Evolutionary conservation across 1,140 invertebrate genomes (phyloP).

Genomic region (Lucilia cuprina): DNA sequence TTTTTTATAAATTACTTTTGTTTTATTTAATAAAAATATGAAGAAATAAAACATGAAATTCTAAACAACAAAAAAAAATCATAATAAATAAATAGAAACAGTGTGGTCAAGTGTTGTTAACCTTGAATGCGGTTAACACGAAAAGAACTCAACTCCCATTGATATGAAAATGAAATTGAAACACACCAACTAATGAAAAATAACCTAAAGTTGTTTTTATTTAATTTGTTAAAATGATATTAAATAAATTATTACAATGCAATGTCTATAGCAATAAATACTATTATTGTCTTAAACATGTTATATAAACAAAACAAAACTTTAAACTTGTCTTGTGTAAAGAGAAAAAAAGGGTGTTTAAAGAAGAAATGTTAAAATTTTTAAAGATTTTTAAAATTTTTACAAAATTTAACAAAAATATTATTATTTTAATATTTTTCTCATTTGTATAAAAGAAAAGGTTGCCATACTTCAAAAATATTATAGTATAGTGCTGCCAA

Average conservation of each 20-base stretch:
- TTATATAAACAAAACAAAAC: too few species aligned
- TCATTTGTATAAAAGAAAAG: too few species aligned
- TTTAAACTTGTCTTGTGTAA: too few species aligned
- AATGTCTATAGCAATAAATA: too few species aligned
- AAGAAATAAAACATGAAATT: neutral
- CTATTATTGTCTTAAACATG: too few species aligned
- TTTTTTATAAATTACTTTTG: neutral
- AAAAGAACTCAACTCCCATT: neutral
- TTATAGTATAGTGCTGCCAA: too few species aligned
- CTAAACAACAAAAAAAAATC: neutral
- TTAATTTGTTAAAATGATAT: neutral
- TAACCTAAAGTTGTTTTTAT: neutral
- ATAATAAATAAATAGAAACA: neutral
- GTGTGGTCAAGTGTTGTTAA: slow-evolving; percentile 15
- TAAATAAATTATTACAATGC: neutral
- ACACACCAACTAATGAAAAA: neutral
- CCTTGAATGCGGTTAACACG: slow-evolving; percentile 24
- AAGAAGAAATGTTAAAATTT: too few species aligned
- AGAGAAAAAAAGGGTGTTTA: too few species aligned
- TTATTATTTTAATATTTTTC: too few species aligned
- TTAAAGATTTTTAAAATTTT: too few species aligned
- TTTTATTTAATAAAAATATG: neutral
- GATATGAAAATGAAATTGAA: neutral
- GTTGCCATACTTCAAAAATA: too few species aligned
- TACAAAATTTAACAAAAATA: too few species aligned